Evolutionary conservation across 23 tunicate species (phyloP).

Genomic region (Halocynthia roretzi): DNA sequence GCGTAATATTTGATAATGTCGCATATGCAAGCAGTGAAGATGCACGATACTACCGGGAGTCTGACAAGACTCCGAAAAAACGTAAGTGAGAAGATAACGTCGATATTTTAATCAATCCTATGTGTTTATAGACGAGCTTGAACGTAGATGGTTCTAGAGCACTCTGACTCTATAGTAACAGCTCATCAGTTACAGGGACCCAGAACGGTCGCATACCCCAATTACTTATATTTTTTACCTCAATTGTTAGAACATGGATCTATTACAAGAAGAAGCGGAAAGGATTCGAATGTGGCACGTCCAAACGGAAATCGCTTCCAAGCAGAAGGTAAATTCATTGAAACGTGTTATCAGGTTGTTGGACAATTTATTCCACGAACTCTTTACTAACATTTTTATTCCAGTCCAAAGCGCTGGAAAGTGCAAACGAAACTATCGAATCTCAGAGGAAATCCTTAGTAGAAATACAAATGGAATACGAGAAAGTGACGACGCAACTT

Average conservation of each 20-base stretch:
- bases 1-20: no score
- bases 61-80: no score
- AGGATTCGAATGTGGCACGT: slow-evolving; percentile 49
- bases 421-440: slow-evolving; percentile 42
- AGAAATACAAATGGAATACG: slow-evolving; percentile 67
- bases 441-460: slow-evolving; percentile 67
- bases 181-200: no score
- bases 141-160: no score
- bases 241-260: not conserved
- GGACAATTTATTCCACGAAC: not conserved
- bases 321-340: slow-evolving; percentile 11
- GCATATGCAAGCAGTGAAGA: no score
- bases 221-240: no score
- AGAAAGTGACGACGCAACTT: slow-evolving; percentile 37
- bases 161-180: no score
- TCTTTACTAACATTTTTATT: not conserved
- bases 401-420: slow-evolving; percentile 41
- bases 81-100: no score
- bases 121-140: no score
- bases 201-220: no score
- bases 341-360: not conserved
- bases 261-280: slow-evolving; percentile 51
- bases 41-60: no score
- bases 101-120: no score
- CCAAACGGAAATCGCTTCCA: slow-evolving; percentile 34